Evolutionary conservation across 2,113 vertebrate species (phyloP).

Genomic region (Narcine bancroftii): DNA sequence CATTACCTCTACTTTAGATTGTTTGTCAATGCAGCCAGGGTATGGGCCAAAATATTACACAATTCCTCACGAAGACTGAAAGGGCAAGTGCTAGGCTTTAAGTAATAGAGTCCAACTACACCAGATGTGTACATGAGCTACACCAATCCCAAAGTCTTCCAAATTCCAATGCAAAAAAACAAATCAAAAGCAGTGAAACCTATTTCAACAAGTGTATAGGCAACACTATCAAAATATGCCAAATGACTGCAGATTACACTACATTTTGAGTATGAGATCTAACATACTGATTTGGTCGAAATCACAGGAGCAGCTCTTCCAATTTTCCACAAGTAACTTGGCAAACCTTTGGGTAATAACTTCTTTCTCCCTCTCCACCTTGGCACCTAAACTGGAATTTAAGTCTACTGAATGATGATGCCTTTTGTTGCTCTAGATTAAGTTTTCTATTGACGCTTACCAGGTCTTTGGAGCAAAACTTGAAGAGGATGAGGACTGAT

Average conservation of each 20-base stretch:
- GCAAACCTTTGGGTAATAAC: neutral
- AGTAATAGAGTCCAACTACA: neutral
- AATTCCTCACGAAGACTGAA: neutral
- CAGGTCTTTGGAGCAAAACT: slow-evolving; percentile 29
- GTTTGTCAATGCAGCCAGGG: neutral
- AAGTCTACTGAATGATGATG: neutral
- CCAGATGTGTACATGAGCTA: neutral
- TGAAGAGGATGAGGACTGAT: slow-evolving; percentile 27
- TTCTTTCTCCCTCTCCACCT: neutral
- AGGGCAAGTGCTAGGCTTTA: neutral
- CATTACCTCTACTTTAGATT: neutral
- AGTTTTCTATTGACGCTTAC: slow-evolving; percentile 26
- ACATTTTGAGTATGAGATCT: neutral
- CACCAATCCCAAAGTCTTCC: neutral
- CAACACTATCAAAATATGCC: neutral
- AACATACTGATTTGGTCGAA: neutral
- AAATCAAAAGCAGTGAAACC: neutral
- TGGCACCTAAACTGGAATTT: neutral
- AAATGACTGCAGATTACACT: neutral
- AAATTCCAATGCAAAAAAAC: no score
- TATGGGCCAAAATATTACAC: neutral
- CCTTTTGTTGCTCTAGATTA: slow-evolving; percentile 26
- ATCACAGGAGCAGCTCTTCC: neutral
- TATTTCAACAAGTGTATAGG: neutral
- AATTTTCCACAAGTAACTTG: neutral